Conservation (phyloP, 2,113 vertebrate genomes). For the Zosterops japonicus region DNA sequence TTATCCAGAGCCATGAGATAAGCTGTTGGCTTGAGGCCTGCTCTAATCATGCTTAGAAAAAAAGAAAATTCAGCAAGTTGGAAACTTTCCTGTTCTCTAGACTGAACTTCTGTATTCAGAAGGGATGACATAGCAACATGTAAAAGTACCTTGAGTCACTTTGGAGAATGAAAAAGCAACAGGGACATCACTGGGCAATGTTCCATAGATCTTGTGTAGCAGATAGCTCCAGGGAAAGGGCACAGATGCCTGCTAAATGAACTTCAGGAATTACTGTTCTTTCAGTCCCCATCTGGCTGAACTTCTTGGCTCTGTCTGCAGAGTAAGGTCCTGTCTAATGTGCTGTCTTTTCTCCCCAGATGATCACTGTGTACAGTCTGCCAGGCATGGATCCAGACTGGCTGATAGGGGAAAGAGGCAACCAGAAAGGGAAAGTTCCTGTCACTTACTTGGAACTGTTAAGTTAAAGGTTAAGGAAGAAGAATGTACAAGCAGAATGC, state of each 20-base stretch:
- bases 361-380: conserved; percentile 95
- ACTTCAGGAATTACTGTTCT: background rate
- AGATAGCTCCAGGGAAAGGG: background rate
- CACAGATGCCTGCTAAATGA: background rate
- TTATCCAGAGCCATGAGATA: background rate
- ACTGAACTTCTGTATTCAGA: background rate
- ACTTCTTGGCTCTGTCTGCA: background rate
- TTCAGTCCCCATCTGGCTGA: background rate
- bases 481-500: conserved; percentile 40
- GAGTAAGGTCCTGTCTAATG: background rate
- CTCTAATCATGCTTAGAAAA: background rate
- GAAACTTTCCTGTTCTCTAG: background rate
- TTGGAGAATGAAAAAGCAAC: background rate
- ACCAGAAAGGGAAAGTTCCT: conserved; percentile 93
- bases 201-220: background rate
- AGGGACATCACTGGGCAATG: background rate
- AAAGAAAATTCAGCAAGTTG: background rate
- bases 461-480: conserved; percentile 76
- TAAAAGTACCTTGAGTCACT: background rate
- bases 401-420: conserved; percentile 92
- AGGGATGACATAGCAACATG: background rate
- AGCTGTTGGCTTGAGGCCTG: background rate
- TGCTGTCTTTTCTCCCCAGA: conserved; percentile 67
- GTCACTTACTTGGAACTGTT: conserved; percentile 97
- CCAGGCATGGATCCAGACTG: conserved; percentile 97